A percentile compares a stretch with the other conserved stretches of the same genome.
phyloP scores from a whole-genome alignment of 2,797 vertebrate genomes.

The Enteromius afrohamiltoni region DNA sequence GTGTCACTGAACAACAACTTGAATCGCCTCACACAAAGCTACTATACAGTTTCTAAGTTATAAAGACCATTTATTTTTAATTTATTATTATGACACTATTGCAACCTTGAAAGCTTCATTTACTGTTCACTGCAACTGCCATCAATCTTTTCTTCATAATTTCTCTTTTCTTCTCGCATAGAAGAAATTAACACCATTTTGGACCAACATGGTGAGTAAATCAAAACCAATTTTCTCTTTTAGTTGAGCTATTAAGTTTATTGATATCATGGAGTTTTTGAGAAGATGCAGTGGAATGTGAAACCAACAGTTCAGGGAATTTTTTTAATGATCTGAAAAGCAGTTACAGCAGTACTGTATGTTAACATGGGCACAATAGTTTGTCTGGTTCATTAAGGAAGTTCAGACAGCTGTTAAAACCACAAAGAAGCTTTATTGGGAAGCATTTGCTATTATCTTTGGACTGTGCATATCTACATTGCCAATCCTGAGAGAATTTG shows the following conservation, averaged over 20 bases:
- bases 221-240: background rate
- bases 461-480: background rate
- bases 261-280: conserved; percentile 24
- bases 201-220: background rate
- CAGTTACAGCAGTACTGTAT: background rate
- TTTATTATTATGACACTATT: background rate
- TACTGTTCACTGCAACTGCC: background rate
- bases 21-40: background rate
- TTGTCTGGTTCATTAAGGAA: conserved; percentile 27
- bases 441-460: conserved; percentile 5
- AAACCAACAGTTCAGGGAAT: conserved; percentile 13
- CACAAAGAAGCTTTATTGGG: conserved; percentile 27
- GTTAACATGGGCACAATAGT: conserved; percentile 25
- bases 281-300: conserved; percentile 15
- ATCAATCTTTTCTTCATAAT: background rate
- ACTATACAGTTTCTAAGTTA: background rate
- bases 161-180: background rate
- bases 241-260: background rate
- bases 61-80: background rate
- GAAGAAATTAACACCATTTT: background rate
- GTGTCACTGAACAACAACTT: background rate
- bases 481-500: conserved; percentile 8
- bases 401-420: conserved; percentile 41
- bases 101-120: background rate
- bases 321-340: conserved; percentile 34